Conservation (phyloP, 2,113 vertebrate species). For the Tinamus guttatus region DNA sequence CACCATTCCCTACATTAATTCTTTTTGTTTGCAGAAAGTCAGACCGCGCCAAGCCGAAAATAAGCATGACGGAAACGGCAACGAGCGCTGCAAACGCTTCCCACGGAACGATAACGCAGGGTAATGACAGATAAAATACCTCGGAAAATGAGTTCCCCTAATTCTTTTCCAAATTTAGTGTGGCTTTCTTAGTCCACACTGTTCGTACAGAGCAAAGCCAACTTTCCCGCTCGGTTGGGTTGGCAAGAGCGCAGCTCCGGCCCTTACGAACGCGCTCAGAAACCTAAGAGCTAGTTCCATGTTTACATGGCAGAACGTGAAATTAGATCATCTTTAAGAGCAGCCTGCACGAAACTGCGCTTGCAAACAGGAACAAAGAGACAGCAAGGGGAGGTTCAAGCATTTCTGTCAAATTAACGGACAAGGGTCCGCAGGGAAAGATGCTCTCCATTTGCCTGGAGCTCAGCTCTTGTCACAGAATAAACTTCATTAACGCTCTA, state of each 20-base stretch:
- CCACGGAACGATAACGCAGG: not conserved
- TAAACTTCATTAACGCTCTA: not conserved
- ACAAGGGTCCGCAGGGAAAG: not conserved
- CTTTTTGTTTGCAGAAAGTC: conserved; percentile 11
- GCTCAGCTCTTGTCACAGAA: not conserved
- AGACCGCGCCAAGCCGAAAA: not conserved
- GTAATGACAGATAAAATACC: conserved; percentile 23
- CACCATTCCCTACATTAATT: not conserved
- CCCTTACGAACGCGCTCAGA: not conserved
- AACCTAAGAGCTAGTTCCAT: not conserved
- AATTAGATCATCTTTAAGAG: not conserved
- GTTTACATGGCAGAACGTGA: not conserved
- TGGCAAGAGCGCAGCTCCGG: not conserved
- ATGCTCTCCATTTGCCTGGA: not conserved
- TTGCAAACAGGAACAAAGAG: not conserved
- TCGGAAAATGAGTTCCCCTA: conserved; percentile 30
- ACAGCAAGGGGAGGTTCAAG: not conserved
- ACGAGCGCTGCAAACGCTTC: not conserved
- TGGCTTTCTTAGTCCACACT: conserved; percentile 27
- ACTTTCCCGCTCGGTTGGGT: not conserved
- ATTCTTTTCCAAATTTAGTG: conserved; percentile 57
- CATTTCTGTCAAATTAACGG: not conserved
- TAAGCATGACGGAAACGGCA: not conserved
- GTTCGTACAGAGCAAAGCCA: conserved; percentile 28
- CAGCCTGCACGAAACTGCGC: not conserved